phyloP scores from a whole-genome alignment of 1,140 invertebrate genomes.

The Pantala flavescens region DNA sequence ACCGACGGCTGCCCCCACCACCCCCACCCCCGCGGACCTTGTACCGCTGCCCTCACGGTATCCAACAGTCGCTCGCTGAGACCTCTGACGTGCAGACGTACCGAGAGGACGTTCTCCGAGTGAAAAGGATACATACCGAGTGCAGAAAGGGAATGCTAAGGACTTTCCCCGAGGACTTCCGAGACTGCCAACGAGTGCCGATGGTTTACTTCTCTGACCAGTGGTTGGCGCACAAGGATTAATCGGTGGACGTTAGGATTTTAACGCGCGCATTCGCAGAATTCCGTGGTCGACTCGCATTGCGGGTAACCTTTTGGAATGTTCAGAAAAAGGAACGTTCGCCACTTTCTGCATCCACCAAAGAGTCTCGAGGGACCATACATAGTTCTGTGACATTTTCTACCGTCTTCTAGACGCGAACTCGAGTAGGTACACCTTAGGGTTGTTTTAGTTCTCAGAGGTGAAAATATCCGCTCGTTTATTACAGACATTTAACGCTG shows the following conservation, averaged over 20 bases:
- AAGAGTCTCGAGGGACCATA: not conserved
- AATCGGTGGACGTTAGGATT: too few species aligned
- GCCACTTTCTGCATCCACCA: not conserved
- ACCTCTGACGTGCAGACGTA: not conserved
- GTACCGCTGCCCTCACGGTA: not conserved
- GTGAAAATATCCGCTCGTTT: not conserved
- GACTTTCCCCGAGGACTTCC: not conserved
- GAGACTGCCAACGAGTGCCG: not conserved
- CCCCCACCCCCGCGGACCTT: not conserved
- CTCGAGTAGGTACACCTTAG: not conserved
- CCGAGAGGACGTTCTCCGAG: not conserved
- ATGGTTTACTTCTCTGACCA: too few species aligned
- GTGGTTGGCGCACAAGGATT: too few species aligned
- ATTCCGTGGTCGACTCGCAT: too few species aligned
- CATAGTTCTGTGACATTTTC: not conserved
- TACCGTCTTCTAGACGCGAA: not conserved
- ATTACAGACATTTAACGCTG: not conserved
- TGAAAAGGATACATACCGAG: not conserved
- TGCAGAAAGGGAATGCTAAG: not conserved
- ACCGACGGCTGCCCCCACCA: not conserved
- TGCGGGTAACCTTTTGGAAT: not conserved
- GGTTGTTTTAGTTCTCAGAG: not conserved
- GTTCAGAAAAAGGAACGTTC: not conserved
- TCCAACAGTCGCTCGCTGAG: slow-evolving; percentile 6
- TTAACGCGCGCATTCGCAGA: too few species aligned